These are phyloP conservation scores for Melanchra persicariae DNA, from an alignment of 2,888 invertebrate species.

Conservation along the genomic window DNA sequence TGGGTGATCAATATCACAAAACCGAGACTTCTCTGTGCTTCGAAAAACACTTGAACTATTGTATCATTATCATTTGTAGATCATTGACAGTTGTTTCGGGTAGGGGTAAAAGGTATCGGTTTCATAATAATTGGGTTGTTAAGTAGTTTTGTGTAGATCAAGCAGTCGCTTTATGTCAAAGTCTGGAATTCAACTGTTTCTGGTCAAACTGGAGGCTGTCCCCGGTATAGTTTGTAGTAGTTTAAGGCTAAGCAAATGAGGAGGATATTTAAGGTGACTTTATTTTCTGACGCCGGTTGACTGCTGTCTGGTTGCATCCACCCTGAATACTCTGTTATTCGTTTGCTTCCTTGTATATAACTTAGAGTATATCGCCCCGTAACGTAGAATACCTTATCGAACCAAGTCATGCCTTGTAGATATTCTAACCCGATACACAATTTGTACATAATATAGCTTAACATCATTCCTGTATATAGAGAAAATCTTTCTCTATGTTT, in stretches of 20 bases:
- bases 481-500: slow-evolving; percentile 2
- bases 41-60: neutral
- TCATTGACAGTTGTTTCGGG: neutral
- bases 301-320: slow-evolving; percentile 4
- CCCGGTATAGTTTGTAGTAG: neutral
- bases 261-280: neutral
- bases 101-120: neutral
- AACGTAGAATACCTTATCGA: neutral
- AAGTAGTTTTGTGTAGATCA: neutral
- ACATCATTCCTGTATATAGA: neutral
- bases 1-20: neutral
- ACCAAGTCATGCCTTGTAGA: neutral
- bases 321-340: neutral
- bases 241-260: neutral
- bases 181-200: neutral
- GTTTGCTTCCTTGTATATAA: neutral
- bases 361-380: neutral
- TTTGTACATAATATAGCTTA: neutral
- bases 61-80: neutral
- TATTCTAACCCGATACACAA: neutral
- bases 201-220: neutral
- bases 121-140: neutral
- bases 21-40: neutral
- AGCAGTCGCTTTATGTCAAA: neutral
- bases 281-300: neutral